Conservation (phyloP, 2,797 vertebrate genomes). For the Pyrocephalus nanus region DNA sequence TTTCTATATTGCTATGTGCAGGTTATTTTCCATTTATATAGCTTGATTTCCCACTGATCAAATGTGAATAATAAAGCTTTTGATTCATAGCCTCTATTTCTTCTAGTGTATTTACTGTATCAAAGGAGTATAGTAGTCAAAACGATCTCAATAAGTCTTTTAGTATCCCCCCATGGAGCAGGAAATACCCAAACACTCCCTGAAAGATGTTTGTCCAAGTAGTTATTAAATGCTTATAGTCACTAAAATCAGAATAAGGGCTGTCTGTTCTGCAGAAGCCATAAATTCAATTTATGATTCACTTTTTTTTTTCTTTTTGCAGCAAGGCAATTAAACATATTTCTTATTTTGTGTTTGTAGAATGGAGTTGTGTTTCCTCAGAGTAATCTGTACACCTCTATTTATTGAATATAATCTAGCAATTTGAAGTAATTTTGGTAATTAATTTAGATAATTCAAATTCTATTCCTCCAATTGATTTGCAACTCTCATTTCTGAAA, state of each 20-base stretch:
- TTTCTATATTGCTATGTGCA: neutral
- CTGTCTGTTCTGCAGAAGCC: neutral
- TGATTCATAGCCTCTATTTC: neutral
- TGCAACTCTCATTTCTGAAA: neutral
- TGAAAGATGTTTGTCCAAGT: neutral
- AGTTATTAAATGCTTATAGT: conserved; percentile 1
- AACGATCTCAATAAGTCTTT: neutral
- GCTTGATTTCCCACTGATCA: neutral
- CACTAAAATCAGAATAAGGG: conserved; percentile 2
- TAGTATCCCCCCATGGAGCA: neutral
- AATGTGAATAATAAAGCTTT: neutral
- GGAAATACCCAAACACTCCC: neutral
- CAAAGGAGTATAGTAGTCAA: neutral
- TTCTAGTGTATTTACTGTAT: neutral
- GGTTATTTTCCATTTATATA: neutral
- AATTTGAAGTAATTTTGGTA: conserved; percentile 18
- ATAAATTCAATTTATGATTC: neutral
- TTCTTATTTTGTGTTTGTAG: neutral
- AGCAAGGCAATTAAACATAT: neutral
- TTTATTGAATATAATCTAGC: neutral
- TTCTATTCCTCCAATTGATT: neutral
- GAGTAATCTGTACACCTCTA: neutral
- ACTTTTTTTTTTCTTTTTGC: neutral
- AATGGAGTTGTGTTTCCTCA: neutral
- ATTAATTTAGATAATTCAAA: conserved; percentile 32